Conservation (phyloP, 2,888 invertebrate genomes). For the Podotricha telesiphe region DNA sequence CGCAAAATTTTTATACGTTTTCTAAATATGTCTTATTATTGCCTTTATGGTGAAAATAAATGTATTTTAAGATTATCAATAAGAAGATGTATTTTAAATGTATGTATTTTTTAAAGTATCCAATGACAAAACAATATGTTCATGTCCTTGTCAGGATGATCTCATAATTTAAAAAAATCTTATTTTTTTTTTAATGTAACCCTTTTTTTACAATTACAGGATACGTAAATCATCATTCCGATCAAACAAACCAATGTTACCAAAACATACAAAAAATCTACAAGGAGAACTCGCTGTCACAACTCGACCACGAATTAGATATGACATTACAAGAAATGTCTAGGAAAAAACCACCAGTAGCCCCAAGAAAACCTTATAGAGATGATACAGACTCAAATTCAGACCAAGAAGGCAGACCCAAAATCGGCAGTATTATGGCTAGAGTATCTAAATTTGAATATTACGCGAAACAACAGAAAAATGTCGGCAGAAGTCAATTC, state of each 20-base stretch:
- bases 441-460: constrained; percentile 92
- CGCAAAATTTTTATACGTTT: no score
- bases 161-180: no score
- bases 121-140: no score
- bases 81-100: no score
- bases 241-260: constrained; percentile 64
- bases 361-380: constrained; percentile 83
- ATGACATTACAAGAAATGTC: constrained; percentile 77
- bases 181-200: no score
- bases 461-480: constrained; percentile 86
- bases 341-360: constrained; percentile 86
- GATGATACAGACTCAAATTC: constrained; percentile 80
- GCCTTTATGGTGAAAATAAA: no score
- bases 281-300: constrained; percentile 67
- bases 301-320: constrained; percentile 75
- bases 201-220: constrained; percentile 55
- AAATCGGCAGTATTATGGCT: constrained; percentile 85
- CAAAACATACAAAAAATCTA: constrained; percentile 65
- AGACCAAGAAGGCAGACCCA: constrained; percentile 73
- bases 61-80: no score
- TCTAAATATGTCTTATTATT: no score
- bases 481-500: constrained; percentile 72
- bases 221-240: constrained; percentile 61
- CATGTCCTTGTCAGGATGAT: no score
- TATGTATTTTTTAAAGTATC: no score